These are phyloP conservation scores for Callosobruchus maculatus DNA, from an alignment of 2,888 invertebrate genomes.

Conservation along the genomic window DNA sequence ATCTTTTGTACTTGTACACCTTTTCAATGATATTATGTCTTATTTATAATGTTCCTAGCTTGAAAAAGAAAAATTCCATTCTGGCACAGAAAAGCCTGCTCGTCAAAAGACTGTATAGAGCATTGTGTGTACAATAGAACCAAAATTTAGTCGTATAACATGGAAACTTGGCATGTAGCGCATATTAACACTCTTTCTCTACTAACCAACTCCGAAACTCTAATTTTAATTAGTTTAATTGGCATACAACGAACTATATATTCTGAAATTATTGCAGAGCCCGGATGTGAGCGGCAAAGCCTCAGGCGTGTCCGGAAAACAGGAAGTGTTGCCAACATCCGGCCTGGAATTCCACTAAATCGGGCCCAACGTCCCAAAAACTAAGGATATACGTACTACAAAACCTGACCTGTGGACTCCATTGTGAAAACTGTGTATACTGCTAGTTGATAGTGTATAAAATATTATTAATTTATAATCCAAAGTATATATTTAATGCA, in stretches of 20 bases:
- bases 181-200: not conserved
- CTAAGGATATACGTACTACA: conserved; percentile 40
- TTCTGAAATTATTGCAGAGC: conserved; percentile 43
- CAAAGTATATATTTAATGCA: conserved; percentile 40
- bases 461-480: conserved; percentile 42
- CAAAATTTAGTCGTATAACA: not conserved
- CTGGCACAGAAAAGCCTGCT: too few species aligned
- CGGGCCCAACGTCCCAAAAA: conserved; percentile 24
- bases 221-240: conserved; percentile 8
- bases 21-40: too few species aligned
- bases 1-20: too few species aligned
- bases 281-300: conserved; percentile 32
- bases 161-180: not conserved
- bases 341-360: conserved; percentile 37
- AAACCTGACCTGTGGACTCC: conserved; percentile 35
- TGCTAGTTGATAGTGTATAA: conserved; percentile 43
- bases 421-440: conserved; percentile 48
- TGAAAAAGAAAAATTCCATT: too few species aligned
- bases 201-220: not conserved
- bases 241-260: conserved; percentile 26
- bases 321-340: conserved; percentile 37
- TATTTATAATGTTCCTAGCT: too few species aligned
- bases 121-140: too few species aligned
- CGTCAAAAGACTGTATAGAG: too few species aligned
- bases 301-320: conserved; percentile 41